Evolutionary conservation across 2,113 vertebrate genomes (phyloP).

Genomic region (Notarius lentiginosus): DNA sequence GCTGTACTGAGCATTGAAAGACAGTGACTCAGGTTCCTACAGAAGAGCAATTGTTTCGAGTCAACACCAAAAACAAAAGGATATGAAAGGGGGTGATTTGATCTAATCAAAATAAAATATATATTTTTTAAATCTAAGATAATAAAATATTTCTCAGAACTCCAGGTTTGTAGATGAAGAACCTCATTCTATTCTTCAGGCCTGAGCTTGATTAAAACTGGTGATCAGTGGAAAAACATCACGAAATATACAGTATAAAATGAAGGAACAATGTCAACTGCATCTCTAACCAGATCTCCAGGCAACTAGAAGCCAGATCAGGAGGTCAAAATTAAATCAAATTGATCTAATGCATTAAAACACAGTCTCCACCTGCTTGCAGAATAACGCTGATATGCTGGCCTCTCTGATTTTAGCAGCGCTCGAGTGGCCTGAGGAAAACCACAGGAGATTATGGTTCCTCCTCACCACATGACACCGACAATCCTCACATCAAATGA

Average conservation of each 20-base stretch:
- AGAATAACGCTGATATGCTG: not conserved
- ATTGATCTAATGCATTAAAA: not conserved
- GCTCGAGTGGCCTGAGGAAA: not conserved
- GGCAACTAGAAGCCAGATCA: not conserved
- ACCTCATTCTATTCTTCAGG: not conserved
- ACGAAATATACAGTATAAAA: not conserved
- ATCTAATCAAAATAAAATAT: not conserved
- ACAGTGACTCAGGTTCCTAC: constrained; percentile 56
- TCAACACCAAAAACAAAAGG: not conserved
- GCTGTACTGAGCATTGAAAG: constrained; percentile 58
- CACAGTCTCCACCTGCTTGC: not conserved
- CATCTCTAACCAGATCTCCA: not conserved
- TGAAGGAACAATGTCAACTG: not conserved
- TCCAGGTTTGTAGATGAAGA: not conserved
- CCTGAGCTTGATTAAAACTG: not conserved
- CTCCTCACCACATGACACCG: not conserved
- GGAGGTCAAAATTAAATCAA: constrained; percentile 15
- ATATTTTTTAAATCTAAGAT: not conserved
- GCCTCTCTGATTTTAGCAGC: not conserved
- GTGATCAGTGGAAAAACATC: not conserved
- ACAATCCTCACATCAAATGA: constrained; percentile 26
- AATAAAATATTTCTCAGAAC: not conserved
- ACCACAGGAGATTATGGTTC: constrained; percentile 11
- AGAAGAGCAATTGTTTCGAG: constrained; percentile 26
- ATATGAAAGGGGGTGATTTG: not conserved